These are phyloP conservation scores for Pediacus dermestoides DNA, from an alignment of 2,888 invertebrate genomes.

Conservation along the genomic window DNA sequence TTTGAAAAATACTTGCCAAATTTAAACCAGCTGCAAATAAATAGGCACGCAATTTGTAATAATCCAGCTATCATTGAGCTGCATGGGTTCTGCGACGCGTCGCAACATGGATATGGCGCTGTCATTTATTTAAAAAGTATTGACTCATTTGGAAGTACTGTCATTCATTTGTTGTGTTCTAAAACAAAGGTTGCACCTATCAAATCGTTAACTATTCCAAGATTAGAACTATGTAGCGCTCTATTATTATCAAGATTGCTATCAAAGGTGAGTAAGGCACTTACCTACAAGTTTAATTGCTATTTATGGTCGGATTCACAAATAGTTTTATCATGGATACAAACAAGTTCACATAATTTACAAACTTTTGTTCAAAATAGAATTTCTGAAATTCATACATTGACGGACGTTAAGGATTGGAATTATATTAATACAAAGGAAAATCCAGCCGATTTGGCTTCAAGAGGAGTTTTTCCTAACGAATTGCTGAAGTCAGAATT, in stretches of 20 bases:
- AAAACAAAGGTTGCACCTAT: conserved; percentile 20
- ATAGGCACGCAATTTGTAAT: conserved; percentile 1
- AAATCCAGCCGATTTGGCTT: conserved; percentile 13
- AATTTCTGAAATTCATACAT: conserved; percentile 8
- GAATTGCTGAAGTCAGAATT: neutral
- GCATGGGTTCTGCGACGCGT: conserved; percentile 9
- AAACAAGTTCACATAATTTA: conserved; percentile 3
- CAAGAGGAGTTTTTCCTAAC: conserved; percentile 4
- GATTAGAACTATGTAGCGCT: conserved; percentile 21
- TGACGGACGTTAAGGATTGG: conserved; percentile 7
- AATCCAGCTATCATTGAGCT: conserved; percentile 3
- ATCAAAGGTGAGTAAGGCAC: conserved; percentile 10
- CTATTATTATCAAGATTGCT: conserved; percentile 15
- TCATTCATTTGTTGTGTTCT: conserved; percentile 10
- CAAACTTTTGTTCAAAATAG: conserved; percentile 9
- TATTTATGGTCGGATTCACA: conserved; percentile 9
- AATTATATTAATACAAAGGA: conserved; percentile 7
- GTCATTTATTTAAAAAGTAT: conserved; percentile 4
- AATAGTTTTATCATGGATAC: conserved; percentile 10
- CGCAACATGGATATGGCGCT: conserved; percentile 6
- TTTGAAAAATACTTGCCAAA: neutral
- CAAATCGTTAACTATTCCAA: conserved; percentile 14
- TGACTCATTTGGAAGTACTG: neutral
- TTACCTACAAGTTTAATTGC: conserved; percentile 6
- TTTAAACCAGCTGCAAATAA: conserved; percentile 5